These are phyloP conservation scores for Lonchura striata DNA, from an alignment of 2,113 vertebrate genomes.

Conservation along the genomic window DNA sequence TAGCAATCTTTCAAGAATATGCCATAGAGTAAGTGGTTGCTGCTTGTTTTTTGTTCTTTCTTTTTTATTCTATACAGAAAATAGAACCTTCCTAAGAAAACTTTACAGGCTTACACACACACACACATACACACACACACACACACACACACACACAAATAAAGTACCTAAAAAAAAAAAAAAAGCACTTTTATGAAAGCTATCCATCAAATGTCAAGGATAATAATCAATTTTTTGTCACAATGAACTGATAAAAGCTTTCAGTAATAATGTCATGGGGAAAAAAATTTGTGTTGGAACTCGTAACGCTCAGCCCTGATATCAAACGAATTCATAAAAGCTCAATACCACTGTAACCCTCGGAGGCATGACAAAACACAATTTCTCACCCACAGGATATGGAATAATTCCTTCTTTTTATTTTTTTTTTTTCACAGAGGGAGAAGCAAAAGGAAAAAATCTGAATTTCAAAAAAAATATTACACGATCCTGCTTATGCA, in stretches of 20 bases:
- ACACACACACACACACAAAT: not conserved
- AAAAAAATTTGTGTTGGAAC: slow-evolving; percentile 88
- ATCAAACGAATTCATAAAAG: slow-evolving; percentile 87
- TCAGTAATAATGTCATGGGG: slow-evolving; percentile 84
- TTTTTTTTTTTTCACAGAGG: slow-evolving; percentile 59
- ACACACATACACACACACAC: too few relatives aligned
- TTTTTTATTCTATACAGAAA: slow-evolving; percentile 44
- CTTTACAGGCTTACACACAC: slow-evolving; percentile 44
- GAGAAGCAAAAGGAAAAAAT: slow-evolving; percentile 68
- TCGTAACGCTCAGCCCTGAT: slow-evolving; percentile 75
- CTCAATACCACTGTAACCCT: slow-evolving; percentile 78
- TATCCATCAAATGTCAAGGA: slow-evolving; percentile 95
- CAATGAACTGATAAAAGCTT: slow-evolving; percentile 90
- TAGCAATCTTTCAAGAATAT: not conserved
- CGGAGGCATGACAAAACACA: slow-evolving; percentile 86
- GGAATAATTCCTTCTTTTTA: slow-evolving; percentile 76
- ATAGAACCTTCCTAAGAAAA: slow-evolving; percentile 30
- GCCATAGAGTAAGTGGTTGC: not conserved
- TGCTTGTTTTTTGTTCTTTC: not conserved
- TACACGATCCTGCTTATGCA: slow-evolving; percentile 68
- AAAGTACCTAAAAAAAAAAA: not conserved
- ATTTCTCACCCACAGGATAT: slow-evolving; percentile 80
- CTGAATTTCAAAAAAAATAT: slow-evolving; percentile 65
- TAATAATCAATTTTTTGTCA: slow-evolving; percentile 98
- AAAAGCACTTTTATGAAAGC: slow-evolving; percentile 85